Evolutionary conservation across 2,888 invertebrate species (phyloP).

Genomic region (Trissoscelio sp.): DNA sequence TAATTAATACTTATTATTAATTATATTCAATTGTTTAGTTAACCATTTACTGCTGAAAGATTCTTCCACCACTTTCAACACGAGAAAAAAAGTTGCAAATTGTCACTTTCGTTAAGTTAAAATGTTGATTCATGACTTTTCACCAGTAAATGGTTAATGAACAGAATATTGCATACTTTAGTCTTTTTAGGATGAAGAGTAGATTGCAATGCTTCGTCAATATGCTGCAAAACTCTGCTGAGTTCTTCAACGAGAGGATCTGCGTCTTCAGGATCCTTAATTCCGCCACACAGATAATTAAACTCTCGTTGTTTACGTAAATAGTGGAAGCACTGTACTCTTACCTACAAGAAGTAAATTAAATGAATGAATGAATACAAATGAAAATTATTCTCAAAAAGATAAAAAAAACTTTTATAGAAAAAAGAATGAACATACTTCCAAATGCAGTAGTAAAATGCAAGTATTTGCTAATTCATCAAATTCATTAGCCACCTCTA

Average conservation of each 20-base stretch:
- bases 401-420: too few species aligned
- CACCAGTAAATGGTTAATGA: too few species aligned
- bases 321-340: constrained; percentile 98
- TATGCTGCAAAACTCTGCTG: constrained; percentile 90
- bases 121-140: too few species aligned
- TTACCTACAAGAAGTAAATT: too few species aligned
- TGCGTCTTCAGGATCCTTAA: constrained; percentile 90
- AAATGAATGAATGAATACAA: too few species aligned
- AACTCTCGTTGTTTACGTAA: constrained; percentile 85
- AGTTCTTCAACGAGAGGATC: constrained; percentile 91
- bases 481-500: constrained; percentile 90
- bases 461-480: constrained; percentile 96
- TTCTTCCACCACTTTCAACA: too few species aligned
- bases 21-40: too few species aligned
- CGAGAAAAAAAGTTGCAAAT: too few species aligned
- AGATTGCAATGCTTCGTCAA: constrained; percentile 90
- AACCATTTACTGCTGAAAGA: too few species aligned
- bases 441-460: constrained; percentile 95
- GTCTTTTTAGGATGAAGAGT: constrained; percentile 91
- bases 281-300: constrained; percentile 81
- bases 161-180: constrained; percentile 87
- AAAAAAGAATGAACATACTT: constrained; percentile 88
- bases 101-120: too few species aligned
- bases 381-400: too few species aligned
- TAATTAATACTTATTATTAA: too few species aligned